phyloP scores from a whole-genome alignment of 2,797 vertebrate species.

The Falco columbarius region DNA sequence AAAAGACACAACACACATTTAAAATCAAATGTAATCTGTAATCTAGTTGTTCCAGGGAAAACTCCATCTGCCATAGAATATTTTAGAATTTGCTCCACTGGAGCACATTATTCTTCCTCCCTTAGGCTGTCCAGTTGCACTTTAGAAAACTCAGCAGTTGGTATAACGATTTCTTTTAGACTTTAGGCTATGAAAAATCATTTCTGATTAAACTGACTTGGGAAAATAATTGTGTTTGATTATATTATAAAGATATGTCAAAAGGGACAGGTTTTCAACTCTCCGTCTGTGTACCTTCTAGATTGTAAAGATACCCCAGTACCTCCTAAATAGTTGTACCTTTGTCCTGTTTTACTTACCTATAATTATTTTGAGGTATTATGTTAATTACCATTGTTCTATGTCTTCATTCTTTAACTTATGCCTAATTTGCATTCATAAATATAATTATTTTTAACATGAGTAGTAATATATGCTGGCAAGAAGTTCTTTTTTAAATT shows the following conservation, averaged over 20 bases:
- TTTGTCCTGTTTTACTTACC: neutral
- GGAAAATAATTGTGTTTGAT: constrained; percentile 8
- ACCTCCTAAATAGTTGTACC: neutral
- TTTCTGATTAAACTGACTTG: constrained; percentile 28
- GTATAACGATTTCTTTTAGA: constrained; percentile 1
- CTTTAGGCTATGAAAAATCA: constrained; percentile 15
- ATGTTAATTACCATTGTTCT: neutral
- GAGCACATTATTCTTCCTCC: neutral
- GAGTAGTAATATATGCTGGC: neutral
- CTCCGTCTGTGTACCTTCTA: neutral
- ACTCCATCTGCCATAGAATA: neutral
- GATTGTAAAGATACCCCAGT: neutral
- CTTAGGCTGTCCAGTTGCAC: neutral
- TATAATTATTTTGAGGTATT: neutral
- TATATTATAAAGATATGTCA: neutral
- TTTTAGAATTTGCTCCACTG: neutral
- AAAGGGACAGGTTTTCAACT: neutral
- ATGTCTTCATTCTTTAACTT: neutral
- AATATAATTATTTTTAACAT: neutral
- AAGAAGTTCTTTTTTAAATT: neutral
- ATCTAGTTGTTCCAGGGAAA: constrained; percentile 1
- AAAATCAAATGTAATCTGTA: neutral
- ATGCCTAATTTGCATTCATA: neutral
- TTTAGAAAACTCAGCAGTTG: constrained; percentile 36
- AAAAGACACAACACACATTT: neutral